These are phyloP conservation scores for Crenichthys baileyi DNA, from an alignment of 2,797 vertebrate species.

Conservation along the genomic window DNA sequence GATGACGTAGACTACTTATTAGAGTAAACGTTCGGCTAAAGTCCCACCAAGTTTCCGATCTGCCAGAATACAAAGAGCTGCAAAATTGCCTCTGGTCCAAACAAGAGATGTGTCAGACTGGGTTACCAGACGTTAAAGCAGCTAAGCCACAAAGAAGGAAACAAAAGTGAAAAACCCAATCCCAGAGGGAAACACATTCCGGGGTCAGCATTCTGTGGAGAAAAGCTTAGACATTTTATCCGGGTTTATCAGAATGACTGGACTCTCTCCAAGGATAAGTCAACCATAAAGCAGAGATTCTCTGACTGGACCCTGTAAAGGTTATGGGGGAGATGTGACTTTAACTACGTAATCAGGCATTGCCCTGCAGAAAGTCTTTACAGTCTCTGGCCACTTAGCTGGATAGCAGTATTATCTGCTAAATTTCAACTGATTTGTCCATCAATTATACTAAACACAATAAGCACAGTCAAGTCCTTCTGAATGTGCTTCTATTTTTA, in stretches of 20 bases:
- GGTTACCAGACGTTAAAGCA: conserved; percentile 6
- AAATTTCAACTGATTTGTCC: not conserved
- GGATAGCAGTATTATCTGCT: not conserved
- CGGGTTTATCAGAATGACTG: conserved; percentile 57
- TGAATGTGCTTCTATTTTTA: not conserved
- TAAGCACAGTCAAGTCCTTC: not conserved
- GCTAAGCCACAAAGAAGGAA: conserved; percentile 20
- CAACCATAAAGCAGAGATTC: conserved; percentile 42
- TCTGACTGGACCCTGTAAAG: conserved; percentile 45
- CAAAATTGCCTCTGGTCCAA: conserved; percentile 16
- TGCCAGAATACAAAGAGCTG: not conserved
- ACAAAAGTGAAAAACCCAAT: conserved; percentile 58
- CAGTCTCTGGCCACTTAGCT: conserved; percentile 1
- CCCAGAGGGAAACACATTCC: conserved; percentile 46
- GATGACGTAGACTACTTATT: not conserved
- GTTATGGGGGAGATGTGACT: conserved; percentile 31
- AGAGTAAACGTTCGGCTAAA: not conserved
- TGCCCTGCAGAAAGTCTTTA: not conserved
- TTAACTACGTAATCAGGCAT: conserved; percentile 31
- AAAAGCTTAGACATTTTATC: conserved; percentile 58
- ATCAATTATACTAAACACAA: not conserved
- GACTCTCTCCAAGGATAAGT: conserved; percentile 47
- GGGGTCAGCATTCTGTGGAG: conserved; percentile 10
- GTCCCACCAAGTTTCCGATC: not conserved
- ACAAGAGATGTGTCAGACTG: conserved; percentile 19